These are phyloP conservation scores for Gymnodraco acuticeps DNA, from an alignment of 2,797 vertebrate species.

Conservation along the genomic window DNA sequence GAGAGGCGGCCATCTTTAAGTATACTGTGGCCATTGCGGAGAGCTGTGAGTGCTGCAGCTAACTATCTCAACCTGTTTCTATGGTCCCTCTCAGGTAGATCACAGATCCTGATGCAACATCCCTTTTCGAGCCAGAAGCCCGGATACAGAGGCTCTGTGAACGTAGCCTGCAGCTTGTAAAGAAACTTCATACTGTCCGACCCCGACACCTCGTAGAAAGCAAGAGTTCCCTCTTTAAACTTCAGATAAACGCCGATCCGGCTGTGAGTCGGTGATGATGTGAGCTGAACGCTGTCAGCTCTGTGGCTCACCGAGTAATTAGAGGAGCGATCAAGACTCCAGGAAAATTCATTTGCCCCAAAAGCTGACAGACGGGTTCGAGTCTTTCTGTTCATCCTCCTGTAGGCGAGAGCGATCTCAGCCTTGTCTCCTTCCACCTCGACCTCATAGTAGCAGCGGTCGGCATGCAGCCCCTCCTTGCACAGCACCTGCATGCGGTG, in stretches of 20 bases:
- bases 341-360: constrained; percentile 70
- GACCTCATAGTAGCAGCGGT: constrained; percentile 75
- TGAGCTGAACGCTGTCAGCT: constrained; percentile 35
- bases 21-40: no score
- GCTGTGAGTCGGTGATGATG: constrained; percentile 9
- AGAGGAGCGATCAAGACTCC: constrained; percentile 72
- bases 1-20: no score
- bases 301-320: constrained; percentile 72
- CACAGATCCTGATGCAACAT: constrained; percentile 66
- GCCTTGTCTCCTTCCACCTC: constrained; percentile 66
- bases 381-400: constrained; percentile 60
- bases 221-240: constrained; percentile 63
- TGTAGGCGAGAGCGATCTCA: constrained; percentile 74
- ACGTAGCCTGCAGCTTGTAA: constrained; percentile 50
- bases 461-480: constrained; percentile 62
- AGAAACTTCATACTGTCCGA: constrained; percentile 70
- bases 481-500: constrained; percentile 68
- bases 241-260: constrained; percentile 72
- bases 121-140: constrained; percentile 76
- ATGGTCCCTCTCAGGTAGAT: background rate
- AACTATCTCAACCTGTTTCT: no score
- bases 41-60: no score
- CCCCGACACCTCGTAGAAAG: constrained; percentile 76
- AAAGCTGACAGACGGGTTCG: constrained; percentile 50
- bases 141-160: constrained; percentile 73